Conservation (phyloP, 2,888 invertebrate species). For the Eupithecia subumbrata region DNA sequence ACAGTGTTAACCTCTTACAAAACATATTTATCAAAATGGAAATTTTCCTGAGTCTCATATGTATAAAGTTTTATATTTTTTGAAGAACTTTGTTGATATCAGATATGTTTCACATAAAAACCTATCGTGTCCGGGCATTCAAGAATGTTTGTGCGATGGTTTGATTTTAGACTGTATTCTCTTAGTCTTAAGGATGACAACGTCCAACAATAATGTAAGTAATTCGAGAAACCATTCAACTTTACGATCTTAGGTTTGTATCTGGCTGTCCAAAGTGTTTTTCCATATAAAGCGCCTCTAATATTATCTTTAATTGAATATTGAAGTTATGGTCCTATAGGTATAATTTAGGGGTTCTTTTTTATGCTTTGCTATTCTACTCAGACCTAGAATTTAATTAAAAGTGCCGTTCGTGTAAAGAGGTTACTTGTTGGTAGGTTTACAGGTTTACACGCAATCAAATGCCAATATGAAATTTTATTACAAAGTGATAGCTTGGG, state of each 20-base stretch:
- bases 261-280: constrained; percentile 34
- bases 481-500: constrained; percentile 39
- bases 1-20: neutral
- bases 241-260: constrained; percentile 36
- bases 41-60: neutral
- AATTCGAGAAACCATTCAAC: constrained; percentile 37
- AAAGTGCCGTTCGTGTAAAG: constrained; percentile 37
- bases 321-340: constrained; percentile 26
- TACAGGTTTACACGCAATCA: constrained; percentile 24
- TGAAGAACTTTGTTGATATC: constrained; percentile 34
- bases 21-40: constrained; percentile 4
- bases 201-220: constrained; percentile 20
- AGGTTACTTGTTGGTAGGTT: constrained; percentile 16
- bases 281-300: constrained; percentile 33
- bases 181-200: constrained; percentile 16
- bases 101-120: constrained; percentile 36
- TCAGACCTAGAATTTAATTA: constrained; percentile 33
- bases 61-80: constrained; percentile 27
- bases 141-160: constrained; percentile 13
- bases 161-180: constrained; percentile 32
- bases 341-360: constrained; percentile 22
- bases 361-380: constrained; percentile 16
- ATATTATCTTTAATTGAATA: constrained; percentile 35
- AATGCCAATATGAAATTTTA: constrained; percentile 37
- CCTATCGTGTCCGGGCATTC: constrained; percentile 26